These are phyloP conservation scores for Eupsilia transversa DNA, from an alignment of 2,888 invertebrate genomes.

Conservation along the genomic window DNA sequence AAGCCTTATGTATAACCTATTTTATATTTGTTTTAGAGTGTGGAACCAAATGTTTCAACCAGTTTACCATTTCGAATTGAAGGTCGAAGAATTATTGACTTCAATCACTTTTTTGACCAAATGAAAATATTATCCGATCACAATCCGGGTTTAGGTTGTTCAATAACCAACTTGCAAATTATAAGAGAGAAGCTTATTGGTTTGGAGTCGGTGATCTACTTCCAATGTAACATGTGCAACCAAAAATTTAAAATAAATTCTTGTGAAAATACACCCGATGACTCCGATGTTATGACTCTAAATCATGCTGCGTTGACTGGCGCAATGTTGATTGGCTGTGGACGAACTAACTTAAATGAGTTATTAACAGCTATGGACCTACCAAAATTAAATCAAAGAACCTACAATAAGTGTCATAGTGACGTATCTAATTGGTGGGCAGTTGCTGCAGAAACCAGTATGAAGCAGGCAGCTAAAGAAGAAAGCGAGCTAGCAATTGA, in stretches of 20 bases:
- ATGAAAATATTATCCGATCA: conserved; percentile 2
- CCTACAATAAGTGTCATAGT: too few relatives aligned
- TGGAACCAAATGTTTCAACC: neutral
- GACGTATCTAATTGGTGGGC: too few relatives aligned
- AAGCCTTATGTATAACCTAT: neutral
- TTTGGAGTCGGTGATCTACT: neutral
- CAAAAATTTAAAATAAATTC: neutral
- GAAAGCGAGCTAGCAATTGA: neutral
- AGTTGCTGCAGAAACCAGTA: too few relatives aligned
- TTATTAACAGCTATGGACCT: too few relatives aligned
- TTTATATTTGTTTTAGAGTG: conserved; percentile 1
- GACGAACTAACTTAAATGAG: too few relatives aligned
- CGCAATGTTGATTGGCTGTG: neutral
- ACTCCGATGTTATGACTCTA: neutral
- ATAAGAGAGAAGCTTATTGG: neutral
- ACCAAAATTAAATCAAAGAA: too few relatives aligned
- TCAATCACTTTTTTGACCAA: conserved; percentile 7
- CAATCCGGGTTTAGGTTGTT: neutral
- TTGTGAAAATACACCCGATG: neutral
- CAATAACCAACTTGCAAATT: neutral
- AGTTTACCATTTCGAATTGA: conserved; percentile 2
- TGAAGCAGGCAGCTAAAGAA: too few relatives aligned
- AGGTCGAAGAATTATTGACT: conserved; percentile 3
- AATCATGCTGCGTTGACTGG: conserved; percentile 11
- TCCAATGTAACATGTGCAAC: conserved; percentile 3